These are phyloP conservation scores for Nymphalis io DNA, from an alignment of 1,140 invertebrate species.

Conservation along the genomic window DNA sequence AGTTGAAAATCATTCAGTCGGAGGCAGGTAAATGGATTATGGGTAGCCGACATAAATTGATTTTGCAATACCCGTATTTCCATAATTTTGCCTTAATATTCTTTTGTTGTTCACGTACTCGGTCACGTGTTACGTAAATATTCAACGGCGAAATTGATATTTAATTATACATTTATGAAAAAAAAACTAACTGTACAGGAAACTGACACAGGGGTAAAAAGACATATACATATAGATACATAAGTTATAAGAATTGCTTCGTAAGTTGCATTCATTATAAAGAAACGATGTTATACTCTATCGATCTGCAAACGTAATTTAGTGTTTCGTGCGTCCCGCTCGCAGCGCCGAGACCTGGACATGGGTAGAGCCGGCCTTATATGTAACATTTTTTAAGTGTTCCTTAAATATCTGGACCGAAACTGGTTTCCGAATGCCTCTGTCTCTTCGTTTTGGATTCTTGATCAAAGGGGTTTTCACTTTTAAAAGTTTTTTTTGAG, in stretches of 20 bases:
- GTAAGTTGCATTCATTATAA: neutral
- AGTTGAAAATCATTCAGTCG: conserved; percentile 50
- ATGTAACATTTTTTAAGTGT: conserved; percentile 36
- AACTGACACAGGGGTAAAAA: neutral
- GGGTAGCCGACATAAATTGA: conserved; percentile 40
- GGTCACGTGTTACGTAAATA: conserved; percentile 18
- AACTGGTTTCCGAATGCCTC: conserved; percentile 32
- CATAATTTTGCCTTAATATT: conserved; percentile 29
- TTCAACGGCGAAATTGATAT: neutral
- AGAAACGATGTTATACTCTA: conserved; percentile 9
- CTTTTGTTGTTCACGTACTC: conserved; percentile 17
- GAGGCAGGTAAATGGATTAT: conserved; percentile 50
- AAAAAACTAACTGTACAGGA: neutral
- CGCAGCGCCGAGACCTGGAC: conserved; percentile 4
- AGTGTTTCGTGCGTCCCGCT: conserved; percentile 8
- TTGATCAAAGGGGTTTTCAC: conserved; percentile 26
- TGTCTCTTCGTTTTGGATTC: conserved; percentile 26
- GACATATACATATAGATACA: neutral
- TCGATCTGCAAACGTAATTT: conserved; percentile 13
- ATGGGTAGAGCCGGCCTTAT: conserved; percentile 25
- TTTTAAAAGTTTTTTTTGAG: conserved; percentile 23
- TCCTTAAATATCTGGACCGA: conserved; percentile 34
- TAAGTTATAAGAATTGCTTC: neutral
- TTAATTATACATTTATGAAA: neutral
- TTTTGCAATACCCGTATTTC: conserved; percentile 33